These are phyloP conservation scores for Parnassius apollo DNA, from an alignment of 2,888 invertebrate species.

Conservation along the genomic window DNA sequence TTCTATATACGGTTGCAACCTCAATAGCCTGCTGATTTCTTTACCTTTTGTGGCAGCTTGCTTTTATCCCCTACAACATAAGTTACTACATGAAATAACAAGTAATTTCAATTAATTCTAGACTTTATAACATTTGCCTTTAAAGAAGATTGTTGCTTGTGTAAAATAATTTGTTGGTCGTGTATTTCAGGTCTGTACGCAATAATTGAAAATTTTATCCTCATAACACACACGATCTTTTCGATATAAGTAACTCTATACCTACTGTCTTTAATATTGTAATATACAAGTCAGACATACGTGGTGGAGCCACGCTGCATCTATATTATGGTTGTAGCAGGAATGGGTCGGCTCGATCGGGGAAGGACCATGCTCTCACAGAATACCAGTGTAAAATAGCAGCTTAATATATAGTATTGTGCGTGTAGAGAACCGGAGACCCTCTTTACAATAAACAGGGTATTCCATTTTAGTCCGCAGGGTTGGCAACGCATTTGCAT, in stretches of 20 bases:
- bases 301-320: too few species aligned
- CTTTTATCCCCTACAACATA: conserved; percentile 12
- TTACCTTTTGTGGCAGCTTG: conserved; percentile 34
- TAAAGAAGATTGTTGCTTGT: conserved; percentile 1
- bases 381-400: too few species aligned
- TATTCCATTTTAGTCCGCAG: too few species aligned
- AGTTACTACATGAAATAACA: neutral
- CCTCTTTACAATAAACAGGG: too few species aligned
- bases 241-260: neutral
- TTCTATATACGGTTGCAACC: conserved; percentile 22
- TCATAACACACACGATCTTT: conserved; percentile 17
- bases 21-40: conserved; percentile 33
- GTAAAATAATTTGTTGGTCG: neutral
- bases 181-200: neutral
- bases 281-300: too few species aligned
- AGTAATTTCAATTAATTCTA: neutral
- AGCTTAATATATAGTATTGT: too few species aligned
- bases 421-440: too few species aligned
- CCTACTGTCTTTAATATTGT: too few species aligned
- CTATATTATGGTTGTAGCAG: too few species aligned
- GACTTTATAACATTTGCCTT: neutral
- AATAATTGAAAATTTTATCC: conserved; percentile 18
- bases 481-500: too few species aligned
- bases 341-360: too few species aligned
- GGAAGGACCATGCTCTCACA: too few species aligned